These are phyloP conservation scores for Peromyscus maniculatus DNA, from an alignment of 2,113 vertebrate genomes.

Conservation along the genomic window DNA sequence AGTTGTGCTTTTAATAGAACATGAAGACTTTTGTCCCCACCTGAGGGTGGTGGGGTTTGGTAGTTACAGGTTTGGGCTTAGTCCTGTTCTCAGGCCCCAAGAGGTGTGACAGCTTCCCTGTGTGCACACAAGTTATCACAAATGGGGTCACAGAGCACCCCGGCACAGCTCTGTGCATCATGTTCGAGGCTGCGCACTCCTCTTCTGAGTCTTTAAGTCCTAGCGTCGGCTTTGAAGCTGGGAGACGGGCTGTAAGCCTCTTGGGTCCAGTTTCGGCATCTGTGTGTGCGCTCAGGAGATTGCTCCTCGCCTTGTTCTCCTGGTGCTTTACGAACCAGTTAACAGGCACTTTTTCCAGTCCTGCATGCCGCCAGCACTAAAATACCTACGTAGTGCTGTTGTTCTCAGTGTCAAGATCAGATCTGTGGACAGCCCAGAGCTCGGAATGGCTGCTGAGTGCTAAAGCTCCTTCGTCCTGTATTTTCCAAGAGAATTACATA, in stretches of 20 bases:
- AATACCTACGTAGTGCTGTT: background rate
- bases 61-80: background rate
- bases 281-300: background rate
- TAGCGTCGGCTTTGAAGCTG: background rate
- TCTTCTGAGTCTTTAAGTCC: background rate
- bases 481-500: fast-evolving
- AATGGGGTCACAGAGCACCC: fast-evolving
- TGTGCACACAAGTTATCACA: background rate
- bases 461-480: background rate
- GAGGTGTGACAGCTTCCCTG: background rate
- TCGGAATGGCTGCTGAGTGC: no score
- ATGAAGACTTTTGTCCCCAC: background rate
- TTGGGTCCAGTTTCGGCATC: background rate
- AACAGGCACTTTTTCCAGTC: background rate
- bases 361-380: background rate
- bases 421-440: background rate
- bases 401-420: background rate
- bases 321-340: background rate
- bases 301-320: no score
- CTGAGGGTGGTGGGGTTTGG: background rate
- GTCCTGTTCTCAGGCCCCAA: background rate
- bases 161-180: fast-evolving
- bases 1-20: background rate
- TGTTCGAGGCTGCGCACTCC: background rate
- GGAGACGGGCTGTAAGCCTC: background rate